These are phyloP conservation scores for Bradypodion pumilum DNA, from an alignment of 2,797 vertebrate species.

Conservation along the genomic window DNA sequence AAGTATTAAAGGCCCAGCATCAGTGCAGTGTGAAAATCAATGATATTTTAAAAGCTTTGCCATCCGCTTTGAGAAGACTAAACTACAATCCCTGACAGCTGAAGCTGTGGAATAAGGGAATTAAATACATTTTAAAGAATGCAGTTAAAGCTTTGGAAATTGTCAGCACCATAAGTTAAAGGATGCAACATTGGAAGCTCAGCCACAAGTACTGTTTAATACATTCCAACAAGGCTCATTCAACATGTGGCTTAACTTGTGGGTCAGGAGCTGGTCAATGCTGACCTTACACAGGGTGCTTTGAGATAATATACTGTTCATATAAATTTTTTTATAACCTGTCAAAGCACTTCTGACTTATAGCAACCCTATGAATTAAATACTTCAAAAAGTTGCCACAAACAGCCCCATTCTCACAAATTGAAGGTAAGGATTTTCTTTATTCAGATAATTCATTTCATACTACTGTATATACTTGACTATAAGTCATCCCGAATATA, in stretches of 20 bases:
- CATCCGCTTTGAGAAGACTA: not conserved
- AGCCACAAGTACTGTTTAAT: not conserved
- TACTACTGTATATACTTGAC: too few relatives aligned
- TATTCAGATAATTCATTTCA: too few relatives aligned
- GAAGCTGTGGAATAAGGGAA: not conserved
- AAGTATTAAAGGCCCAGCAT: not conserved
- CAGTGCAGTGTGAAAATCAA: slow-evolving; percentile 8
- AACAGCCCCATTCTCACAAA: too few relatives aligned
- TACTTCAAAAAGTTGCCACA: too few relatives aligned
- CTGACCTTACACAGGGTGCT: too few relatives aligned
- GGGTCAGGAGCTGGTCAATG: too few relatives aligned
- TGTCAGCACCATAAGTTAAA: not conserved
- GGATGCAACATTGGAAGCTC: not conserved
- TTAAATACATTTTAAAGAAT: slow-evolving; percentile 7
- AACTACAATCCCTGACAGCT: not conserved
- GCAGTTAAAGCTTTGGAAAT: not conserved
- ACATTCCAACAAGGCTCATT: not conserved
- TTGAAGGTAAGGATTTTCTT: too few relatives aligned
- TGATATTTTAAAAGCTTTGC: slow-evolving; percentile 5
- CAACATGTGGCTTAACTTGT: not conserved
- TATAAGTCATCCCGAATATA: too few relatives aligned
- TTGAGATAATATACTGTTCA: too few relatives aligned
- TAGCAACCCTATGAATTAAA: too few relatives aligned
- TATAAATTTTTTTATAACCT: too few relatives aligned
- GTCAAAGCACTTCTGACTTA: too few relatives aligned